Conservation (phyloP, 2,888 invertebrate genomes). For the Gari tellinella region DNA sequence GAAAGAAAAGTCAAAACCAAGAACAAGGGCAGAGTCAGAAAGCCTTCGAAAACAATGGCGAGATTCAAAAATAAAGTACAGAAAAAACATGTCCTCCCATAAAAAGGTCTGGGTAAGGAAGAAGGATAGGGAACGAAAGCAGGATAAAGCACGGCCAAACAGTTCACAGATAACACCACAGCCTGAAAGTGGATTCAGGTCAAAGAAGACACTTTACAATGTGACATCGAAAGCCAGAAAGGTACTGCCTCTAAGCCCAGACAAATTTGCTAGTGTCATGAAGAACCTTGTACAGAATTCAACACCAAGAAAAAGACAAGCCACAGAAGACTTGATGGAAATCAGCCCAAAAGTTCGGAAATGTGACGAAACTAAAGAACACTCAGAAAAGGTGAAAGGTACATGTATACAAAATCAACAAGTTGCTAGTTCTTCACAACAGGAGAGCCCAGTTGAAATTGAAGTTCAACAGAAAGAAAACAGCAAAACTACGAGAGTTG, state of each 20-base stretch:
- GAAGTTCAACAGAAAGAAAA: constrained; percentile 23
- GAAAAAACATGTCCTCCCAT: constrained; percentile 31
- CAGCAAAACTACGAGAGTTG: constrained; percentile 23
- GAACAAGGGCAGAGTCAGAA: constrained; percentile 31
- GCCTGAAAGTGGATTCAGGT: constrained; percentile 20
- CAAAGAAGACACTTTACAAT: constrained; percentile 35
- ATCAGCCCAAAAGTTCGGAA: constrained; percentile 30
- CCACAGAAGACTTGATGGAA: constrained; percentile 22
- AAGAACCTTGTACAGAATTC: constrained; percentile 35
- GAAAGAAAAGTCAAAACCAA: constrained; percentile 19
- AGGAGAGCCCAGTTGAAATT: constrained; percentile 27
- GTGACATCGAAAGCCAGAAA: constrained; percentile 35
- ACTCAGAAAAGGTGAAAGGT: constrained; percentile 28
- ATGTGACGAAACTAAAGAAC: constrained; percentile 31
- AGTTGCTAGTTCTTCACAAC: constrained; percentile 28
- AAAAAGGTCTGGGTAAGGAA: constrained; percentile 30
- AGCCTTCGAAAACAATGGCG: constrained; percentile 18
- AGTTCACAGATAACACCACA: constrained; percentile 29
- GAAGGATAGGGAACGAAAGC: constrained; percentile 27
- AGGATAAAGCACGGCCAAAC: constrained; percentile 20
- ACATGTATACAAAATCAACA: constrained; percentile 26
- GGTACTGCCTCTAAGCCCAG: constrained; percentile 22
- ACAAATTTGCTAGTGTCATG: constrained; percentile 31
- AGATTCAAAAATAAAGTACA: constrained; percentile 34
- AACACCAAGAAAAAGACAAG: constrained; percentile 30